phyloP scores from a whole-genome alignment of 2,888 invertebrate species.

The Germaria angustata region DNA sequence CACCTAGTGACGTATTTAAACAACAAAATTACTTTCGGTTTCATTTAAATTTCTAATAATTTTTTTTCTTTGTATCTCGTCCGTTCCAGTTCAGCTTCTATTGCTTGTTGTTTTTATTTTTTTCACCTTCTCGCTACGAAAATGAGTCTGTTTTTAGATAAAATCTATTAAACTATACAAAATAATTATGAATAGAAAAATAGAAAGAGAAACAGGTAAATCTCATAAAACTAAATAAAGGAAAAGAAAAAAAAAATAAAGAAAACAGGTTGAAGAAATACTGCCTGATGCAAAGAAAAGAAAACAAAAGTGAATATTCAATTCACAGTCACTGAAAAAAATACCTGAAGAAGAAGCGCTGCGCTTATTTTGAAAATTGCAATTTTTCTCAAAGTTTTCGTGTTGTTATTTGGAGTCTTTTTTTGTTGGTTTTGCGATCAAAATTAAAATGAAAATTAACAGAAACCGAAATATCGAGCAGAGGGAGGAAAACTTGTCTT shows the following conservation, averaged over 20 bases:
- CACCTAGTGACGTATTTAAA: slow-evolving; percentile 42
- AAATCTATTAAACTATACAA: slow-evolving; percentile 43
- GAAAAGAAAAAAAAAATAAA: background rate
- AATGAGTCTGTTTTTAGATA: slow-evolving; percentile 32
- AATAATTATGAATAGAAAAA: background rate
- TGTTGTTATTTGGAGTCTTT: background rate
- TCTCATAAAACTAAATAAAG: slow-evolving; percentile 2
- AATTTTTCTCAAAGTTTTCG: slow-evolving; percentile 12
- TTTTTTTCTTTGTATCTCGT: background rate
- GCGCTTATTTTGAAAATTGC: slow-evolving; percentile 37
- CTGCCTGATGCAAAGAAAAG: slow-evolving; percentile 5
- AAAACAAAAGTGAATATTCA: slow-evolving; percentile 35
- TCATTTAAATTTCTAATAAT: slow-evolving; percentile 72
- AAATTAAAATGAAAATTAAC: background rate
- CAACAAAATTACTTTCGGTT: slow-evolving; percentile 71
- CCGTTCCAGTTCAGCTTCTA: slow-evolving; percentile 27
- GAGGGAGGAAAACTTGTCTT: slow-evolving; percentile 50
- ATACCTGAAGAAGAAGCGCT: slow-evolving; percentile 39
- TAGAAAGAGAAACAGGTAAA: slow-evolving; percentile 27
- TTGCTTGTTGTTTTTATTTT: slow-evolving; percentile 29
- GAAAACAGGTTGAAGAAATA: slow-evolving; percentile 34
- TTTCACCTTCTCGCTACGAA: slow-evolving; percentile 24
- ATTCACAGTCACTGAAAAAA: slow-evolving; percentile 24
- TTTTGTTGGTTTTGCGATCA: background rate
- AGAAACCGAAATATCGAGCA: slow-evolving; percentile 6